Base-by-base conservation (phyloP, 2,113 vertebrate genomes). In the Colaptes auratus region DNA sequence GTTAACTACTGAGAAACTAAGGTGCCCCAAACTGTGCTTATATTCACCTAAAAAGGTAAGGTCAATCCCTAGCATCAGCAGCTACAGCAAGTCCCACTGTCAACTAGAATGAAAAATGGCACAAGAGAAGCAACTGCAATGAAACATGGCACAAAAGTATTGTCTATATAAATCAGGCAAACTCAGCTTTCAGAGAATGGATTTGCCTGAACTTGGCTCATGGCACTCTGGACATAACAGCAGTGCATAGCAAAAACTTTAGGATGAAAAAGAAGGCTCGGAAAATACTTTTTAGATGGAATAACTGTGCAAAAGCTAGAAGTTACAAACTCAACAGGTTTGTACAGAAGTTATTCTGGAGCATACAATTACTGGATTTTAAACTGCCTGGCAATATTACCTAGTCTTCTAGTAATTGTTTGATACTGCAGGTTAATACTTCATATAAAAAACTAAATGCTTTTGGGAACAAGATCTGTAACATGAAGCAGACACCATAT, bases 1-100 rank as follows among this genome's bases (percentile, higher is more conserved):
- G 12, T 93, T 91, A 75, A 71, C 58, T 67, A 91, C 52, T 75
- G 39, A 89, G 61, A 88, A 81, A 83, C 60, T 67, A 82, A 83
- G 78, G 21, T 0, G 31, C 17, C 72, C 59, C 56, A 60, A 89
- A 80, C 13, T 65, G 39, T 36, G 21, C 39, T 94, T 53, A 78
- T 19, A 39, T 42, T 88, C 64, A 89, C 48, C 60, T 74, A 80
- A 52, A 52, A 65, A 87, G 31, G n/a, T 27, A 75, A 91, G 42
- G 17, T 46, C 12, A 90, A 35, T 20, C 72, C 59, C 44, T n/a
- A 77, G 25, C 44, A 88, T 74, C 60, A 74, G 67, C 61, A 77
- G 33, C 61, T 88, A 88, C 50, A 88, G 0, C 25, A 86, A 83
- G 58, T 80, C 52, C 56, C 70, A 36, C 31, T 78, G 73, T 67